These are phyloP conservation scores for Caenorhabditis latens DNA, from an alignment of 1,140 invertebrate genomes.

Conservation along the genomic window DNA sequence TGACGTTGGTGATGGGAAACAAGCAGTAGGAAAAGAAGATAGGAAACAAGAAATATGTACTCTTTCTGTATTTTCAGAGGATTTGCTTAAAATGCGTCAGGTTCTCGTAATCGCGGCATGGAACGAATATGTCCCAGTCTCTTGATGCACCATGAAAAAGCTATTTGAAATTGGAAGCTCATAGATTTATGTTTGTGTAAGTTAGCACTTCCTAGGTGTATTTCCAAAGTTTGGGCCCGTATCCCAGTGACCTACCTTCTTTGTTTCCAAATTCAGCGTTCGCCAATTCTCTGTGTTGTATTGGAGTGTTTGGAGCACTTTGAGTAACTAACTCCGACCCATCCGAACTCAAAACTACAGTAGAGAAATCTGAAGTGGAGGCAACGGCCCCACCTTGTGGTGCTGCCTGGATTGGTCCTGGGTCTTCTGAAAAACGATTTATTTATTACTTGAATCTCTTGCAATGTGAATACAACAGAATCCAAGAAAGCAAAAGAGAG, in stretches of 20 bases:
- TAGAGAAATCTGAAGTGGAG: neutral
- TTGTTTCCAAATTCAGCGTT: conserved; percentile 28
- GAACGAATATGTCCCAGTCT: neutral
- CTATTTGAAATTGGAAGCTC: too few species aligned
- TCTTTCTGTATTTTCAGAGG: neutral
- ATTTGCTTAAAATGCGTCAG: neutral
- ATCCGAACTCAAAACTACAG: neutral
- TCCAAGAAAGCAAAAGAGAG: too few species aligned
- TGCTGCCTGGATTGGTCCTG: neutral
- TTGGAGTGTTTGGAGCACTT: conserved; percentile 55
- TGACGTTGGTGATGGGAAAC: neutral
- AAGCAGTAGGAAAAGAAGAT: neutral
- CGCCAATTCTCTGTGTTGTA: conserved; percentile 39
- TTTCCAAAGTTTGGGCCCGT: neutral
- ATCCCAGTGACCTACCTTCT: neutral
- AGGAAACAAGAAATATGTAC: neutral
- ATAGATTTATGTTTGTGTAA: too few species aligned
- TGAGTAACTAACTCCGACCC: conserved; percentile 48
- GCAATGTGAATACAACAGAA: too few species aligned
- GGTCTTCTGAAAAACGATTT: neutral
- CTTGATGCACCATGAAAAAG: too few species aligned
- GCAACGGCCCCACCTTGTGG: neutral
- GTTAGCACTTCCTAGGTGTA: neutral
- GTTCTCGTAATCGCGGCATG: neutral
- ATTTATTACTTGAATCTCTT: neutral